These are phyloP conservation scores for Bryconaethiops microstoma DNA, from an alignment of 2,797 vertebrate species.

Conservation along the genomic window DNA sequence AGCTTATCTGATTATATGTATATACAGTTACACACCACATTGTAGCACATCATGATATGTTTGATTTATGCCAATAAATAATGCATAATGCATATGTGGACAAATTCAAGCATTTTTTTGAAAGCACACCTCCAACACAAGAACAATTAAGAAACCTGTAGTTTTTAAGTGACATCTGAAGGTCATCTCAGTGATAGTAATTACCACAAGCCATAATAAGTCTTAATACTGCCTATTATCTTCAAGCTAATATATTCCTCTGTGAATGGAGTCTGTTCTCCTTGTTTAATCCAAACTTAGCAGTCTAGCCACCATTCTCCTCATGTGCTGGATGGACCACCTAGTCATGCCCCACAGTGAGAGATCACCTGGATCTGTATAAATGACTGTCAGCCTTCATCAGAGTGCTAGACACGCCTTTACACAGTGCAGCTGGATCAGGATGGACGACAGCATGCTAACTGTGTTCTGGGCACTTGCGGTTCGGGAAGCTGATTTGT, in stretches of 20 bases:
- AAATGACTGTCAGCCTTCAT: neutral
- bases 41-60: too few relatives aligned
- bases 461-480: slow-evolving; percentile 21
- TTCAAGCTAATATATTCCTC: too few relatives aligned
- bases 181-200: neutral
- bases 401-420: slow-evolving; percentile 6
- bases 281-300: neutral
- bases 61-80: too few relatives aligned
- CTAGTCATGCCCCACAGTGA: neutral
- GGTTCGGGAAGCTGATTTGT: slow-evolving; percentile 11
- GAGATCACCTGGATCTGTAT: neutral
- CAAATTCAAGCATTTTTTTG: too few relatives aligned
- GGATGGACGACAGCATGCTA: slow-evolving; percentile 14
- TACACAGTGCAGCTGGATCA: slow-evolving; percentile 1
- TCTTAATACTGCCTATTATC: too few relatives aligned
- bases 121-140: too few relatives aligned
- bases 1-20: too few relatives aligned
- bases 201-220: neutral
- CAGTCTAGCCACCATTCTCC: neutral
- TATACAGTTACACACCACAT: too few relatives aligned
- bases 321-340: neutral
- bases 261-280: too few relatives aligned
- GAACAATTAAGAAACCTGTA: too few relatives aligned
- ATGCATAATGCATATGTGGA: too few relatives aligned
- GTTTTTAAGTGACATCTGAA: neutral